Evolutionary conservation across 2,113 vertebrate genomes (phyloP), one percentile per base, ranked within the genome.

Genomic region (Nycticorax nycticorax): DNA sequence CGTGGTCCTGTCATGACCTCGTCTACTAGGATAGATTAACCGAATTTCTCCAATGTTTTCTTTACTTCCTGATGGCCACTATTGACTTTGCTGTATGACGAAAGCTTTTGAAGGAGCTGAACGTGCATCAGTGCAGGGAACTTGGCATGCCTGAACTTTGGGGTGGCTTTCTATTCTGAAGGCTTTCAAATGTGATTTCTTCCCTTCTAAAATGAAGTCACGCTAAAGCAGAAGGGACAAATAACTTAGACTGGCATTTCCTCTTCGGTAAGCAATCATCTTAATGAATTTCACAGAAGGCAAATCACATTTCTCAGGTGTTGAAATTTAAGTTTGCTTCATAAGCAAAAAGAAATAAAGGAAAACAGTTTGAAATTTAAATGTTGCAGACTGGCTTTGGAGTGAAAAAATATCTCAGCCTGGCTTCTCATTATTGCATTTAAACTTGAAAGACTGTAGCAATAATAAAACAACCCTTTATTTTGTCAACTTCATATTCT

Each of bases 1-100:
- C 95, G 85, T 97, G 97, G 95, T 95, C 88, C 95, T 95, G 96
- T 97, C 97, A 93, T 94, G 97, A 96, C 96, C 96, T 96, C 90
- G 52, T 97, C 89, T 82, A 89, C 93, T 66, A 96, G 93, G 94
- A 94, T 96, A 96, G 92, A 97, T 97, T 97, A 97, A 97, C 90
- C 7, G 57, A 97, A 96, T 95, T 96, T 98, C 82, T 92, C 52
- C 90, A 92, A 63, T 96, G 93, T 97, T 98, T 97, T 97, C 90
- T 96, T 97, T 97, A 89, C 96, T 97, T 92, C 75, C 59, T 96
- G 82, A 92, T 91, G 96, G 68, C 77, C 63, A 75, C 71, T 92
- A 67, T 94, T 89, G 95, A 97, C 97, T 96, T 93, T 80, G 82
- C 67, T 83, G 41, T 91, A n/a, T 59, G 85, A 85, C 77, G 75